Evolutionary conservation across 2,797 vertebrate species (phyloP).

Genomic region (Rhodeus uyekii): DNA sequence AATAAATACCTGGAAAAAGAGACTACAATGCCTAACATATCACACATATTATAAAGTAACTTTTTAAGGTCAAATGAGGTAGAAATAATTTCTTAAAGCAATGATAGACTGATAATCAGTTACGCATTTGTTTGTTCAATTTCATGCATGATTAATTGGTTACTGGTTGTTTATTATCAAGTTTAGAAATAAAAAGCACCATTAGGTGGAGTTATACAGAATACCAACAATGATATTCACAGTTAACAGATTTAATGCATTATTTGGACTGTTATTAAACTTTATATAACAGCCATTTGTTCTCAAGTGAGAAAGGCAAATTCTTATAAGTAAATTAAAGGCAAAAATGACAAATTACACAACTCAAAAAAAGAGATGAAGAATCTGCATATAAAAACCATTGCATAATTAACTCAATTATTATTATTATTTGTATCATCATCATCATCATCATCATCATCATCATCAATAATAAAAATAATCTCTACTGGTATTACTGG

Average conservation of each 20-base stretch:
- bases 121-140: background rate
- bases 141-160: background rate
- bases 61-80: background rate
- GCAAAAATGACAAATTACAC: background rate
- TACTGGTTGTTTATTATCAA: too few relatives aligned
- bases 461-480: background rate
- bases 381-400: background rate
- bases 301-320: background rate
- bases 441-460: background rate
- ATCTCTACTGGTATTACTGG: background rate
- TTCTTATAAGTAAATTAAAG: too few relatives aligned
- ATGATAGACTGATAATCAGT: background rate
- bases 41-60: background rate
- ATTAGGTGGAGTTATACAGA: background rate
- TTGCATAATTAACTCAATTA: too few relatives aligned
- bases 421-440: background rate
- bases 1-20: background rate
- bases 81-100: background rate
- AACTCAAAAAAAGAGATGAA: background rate
- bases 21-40: background rate
- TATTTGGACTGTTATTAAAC: background rate
- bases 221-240: background rate
- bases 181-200: background rate
- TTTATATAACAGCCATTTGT: background rate
- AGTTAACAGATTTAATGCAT: background rate